phyloP scores from a whole-genome alignment of 2,113 vertebrate genomes.

The Chauna torquata region DNA sequence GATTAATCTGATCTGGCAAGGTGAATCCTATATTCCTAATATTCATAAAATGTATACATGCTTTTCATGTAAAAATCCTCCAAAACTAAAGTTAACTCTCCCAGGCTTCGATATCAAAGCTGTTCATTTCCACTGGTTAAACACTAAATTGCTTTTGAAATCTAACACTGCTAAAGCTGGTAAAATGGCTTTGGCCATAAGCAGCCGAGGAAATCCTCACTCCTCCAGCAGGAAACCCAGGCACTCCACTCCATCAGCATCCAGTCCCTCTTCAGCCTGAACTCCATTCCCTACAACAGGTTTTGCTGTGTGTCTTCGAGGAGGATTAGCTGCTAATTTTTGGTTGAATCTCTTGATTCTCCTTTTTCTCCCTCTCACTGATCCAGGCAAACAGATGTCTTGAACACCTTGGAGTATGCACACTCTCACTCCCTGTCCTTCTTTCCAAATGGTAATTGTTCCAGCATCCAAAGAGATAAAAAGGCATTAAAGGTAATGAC shows the following conservation, averaged over 20 bases:
- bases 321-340: not conserved
- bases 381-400: slow-evolving; percentile 31
- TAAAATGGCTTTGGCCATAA: not conserved
- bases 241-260: not conserved
- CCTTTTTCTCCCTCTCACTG: not conserved
- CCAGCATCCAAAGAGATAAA: slow-evolving; percentile 30
- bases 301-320: not conserved
- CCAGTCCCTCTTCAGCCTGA: not conserved
- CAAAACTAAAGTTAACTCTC: not conserved
- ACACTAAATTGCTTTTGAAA: not conserved
- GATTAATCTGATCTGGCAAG: not conserved
- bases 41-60: not conserved
- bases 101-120: not conserved
- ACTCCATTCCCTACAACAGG: not conserved
- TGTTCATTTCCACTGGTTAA: not conserved
- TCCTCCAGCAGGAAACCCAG: not conserved
- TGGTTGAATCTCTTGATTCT: not conserved
- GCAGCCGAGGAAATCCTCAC: not conserved
- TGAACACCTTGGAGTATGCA: not conserved
- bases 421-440: not conserved
- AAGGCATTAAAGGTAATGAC: slow-evolving; percentile 58
- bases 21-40: not conserved
- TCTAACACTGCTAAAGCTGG: not conserved
- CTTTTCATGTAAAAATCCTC: not conserved
- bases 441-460: slow-evolving; percentile 29